Percentiles rank a stretch among this genome's conserved stretches.
Evolutionary conservation across 2,888 invertebrate genomes (phyloP).

Genomic region (Eristalis intricaria): DNA sequence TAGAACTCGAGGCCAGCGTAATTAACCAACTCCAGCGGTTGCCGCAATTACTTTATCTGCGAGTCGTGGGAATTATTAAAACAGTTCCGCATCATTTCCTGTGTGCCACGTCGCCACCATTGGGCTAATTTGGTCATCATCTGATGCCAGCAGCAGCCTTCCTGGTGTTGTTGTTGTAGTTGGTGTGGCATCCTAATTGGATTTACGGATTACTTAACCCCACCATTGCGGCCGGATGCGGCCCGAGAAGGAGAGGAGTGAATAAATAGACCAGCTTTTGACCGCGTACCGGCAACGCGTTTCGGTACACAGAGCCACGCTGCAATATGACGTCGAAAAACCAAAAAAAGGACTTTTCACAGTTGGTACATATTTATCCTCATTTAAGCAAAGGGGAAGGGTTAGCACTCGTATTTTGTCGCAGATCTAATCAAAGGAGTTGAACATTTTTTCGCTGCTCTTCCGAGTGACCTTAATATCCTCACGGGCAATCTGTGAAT

Average conservation of each 20-base stretch:
- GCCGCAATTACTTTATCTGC: constrained; percentile 65
- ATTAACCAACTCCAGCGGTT: constrained; percentile 50
- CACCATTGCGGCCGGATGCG: constrained; percentile 22
- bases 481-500: constrained; percentile 58
- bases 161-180: not conserved
- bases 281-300: constrained; percentile 37
- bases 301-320: constrained; percentile 30
- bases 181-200: constrained; percentile 59
- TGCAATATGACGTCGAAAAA: constrained; percentile 42
- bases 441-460: not conserved
- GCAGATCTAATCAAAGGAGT: constrained; percentile 47
- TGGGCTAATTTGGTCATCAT: constrained; percentile 60
- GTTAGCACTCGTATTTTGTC: not conserved
- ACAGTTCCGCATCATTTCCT: constrained; percentile 54
- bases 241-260: not conserved
- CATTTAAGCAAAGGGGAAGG: not conserved
- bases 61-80: constrained; percentile 63
- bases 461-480: constrained; percentile 40
- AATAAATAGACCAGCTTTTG: constrained; percentile 52
- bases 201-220: constrained; percentile 49
- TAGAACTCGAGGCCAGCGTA: constrained; percentile 36
- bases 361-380: constrained; percentile 23
- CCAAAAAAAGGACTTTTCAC: constrained; percentile 19
- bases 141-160: constrained; percentile 32
- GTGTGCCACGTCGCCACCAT: constrained; percentile 1